Evolutionary conservation across 1,140 invertebrate species (phyloP).

Genomic region (Maniola jurtina): DNA sequence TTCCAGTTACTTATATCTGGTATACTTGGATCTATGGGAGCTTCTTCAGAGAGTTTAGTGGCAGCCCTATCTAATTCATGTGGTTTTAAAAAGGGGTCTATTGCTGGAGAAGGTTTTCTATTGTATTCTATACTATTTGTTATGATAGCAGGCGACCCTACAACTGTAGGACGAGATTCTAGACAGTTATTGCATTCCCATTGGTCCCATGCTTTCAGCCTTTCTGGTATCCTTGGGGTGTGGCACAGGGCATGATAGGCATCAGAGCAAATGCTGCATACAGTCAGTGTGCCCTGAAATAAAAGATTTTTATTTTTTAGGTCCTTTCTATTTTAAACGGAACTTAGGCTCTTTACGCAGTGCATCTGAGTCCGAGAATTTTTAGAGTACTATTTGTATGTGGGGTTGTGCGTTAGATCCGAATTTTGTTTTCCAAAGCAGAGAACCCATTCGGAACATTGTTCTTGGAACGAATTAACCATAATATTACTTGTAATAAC

Average conservation of each 20-base stretch:
- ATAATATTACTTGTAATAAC: too few species aligned
- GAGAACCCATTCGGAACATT: too few species aligned
- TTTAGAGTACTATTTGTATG: too few species aligned
- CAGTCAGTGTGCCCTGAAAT: conserved; percentile 83
- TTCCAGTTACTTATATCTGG: conserved; percentile 90
- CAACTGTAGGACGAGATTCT: conserved; percentile 62
- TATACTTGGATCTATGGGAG: conserved; percentile 82
- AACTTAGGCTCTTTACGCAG: too few species aligned
- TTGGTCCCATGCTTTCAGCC: conserved; percentile 77
- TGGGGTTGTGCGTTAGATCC: too few species aligned
- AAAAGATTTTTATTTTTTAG: conserved; percentile 1
- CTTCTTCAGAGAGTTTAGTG: conserved; percentile 56
- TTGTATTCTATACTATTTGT: conserved; percentile 51
- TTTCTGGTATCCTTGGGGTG: conserved; percentile 80
- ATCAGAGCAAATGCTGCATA: conserved; percentile 90
- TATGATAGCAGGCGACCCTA: conserved; percentile 58
- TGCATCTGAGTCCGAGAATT: too few species aligned
- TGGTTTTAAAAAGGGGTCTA: conserved; percentile 70
- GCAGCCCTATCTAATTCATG: conserved; percentile 67
- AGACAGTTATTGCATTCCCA: conserved; percentile 81
- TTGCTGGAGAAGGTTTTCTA: conserved; percentile 40
- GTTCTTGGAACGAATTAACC: too few species aligned
- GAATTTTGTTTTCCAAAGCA: too few species aligned
- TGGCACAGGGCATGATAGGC: conserved; percentile 90
- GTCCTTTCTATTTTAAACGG: neutral